Evolutionary conservation across 2,888 invertebrate genomes (phyloP).

Genomic region (Stramonita haemastoma): DNA sequence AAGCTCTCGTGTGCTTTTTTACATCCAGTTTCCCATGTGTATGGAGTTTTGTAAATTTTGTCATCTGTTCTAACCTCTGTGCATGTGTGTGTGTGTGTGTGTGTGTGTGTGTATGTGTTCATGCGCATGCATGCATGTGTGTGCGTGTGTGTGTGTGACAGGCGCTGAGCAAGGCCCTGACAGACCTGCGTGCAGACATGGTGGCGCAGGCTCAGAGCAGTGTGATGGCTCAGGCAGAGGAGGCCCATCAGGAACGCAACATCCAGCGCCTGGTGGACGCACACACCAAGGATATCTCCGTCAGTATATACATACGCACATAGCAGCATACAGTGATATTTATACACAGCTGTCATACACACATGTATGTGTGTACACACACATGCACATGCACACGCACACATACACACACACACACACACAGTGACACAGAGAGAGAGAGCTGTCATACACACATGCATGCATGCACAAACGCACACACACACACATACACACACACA

Average conservation of each 20-base stretch:
- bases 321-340: no score
- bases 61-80: background rate
- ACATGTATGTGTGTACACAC: background rate
- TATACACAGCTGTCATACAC: no score
- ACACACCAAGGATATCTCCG: constrained; percentile 49
- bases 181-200: constrained; percentile 77
- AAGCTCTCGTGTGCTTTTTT: no score
- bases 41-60: background rate
- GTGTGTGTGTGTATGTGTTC: constrained; percentile 9
- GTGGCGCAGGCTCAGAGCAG: constrained; percentile 76
- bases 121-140: no score
- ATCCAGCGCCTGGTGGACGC: constrained; percentile 74
- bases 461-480: no score
- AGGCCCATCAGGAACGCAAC: constrained; percentile 69
- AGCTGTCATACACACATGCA: no score
- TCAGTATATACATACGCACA: constrained; percentile 33
- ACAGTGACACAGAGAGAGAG: background rate
- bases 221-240: constrained; percentile 70
- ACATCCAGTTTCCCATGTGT: no score
- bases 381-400: no score
- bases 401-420: no score
- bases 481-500: no score
- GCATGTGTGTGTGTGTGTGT: background rate
- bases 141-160: constrained; percentile 54
- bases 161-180: constrained; percentile 76